Evolutionary conservation across 2,888 invertebrate species (phyloP).

Genomic region (Rambutsinella grinnellia): DNA sequence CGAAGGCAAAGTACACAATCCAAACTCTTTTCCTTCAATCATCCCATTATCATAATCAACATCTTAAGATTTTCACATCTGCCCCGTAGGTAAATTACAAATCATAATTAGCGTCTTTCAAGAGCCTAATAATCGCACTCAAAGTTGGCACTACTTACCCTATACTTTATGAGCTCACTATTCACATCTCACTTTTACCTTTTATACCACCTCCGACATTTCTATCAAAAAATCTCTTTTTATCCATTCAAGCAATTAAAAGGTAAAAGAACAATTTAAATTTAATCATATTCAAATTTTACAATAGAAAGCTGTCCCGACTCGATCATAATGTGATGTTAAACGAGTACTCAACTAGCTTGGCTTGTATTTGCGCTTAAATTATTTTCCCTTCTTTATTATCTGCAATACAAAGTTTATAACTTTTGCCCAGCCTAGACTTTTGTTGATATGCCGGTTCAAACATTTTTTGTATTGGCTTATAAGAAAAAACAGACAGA

Average conservation of each 20-base stretch:
- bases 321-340: not conserved
- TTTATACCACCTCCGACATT: too few species aligned
- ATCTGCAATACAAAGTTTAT: not conserved
- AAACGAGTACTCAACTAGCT: not conserved
- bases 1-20: too few species aligned
- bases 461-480: not conserved
- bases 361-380: too few species aligned
- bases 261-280: too few species aligned
- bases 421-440: not conserved
- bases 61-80: not conserved
- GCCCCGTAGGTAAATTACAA: not conserved
- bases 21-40: not conserved
- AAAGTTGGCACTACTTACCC: too few species aligned
- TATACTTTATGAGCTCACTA: too few species aligned
- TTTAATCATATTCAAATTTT: not conserved
- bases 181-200: too few species aligned
- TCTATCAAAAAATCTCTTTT: too few species aligned
- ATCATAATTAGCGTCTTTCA: not conserved
- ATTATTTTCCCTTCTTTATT: not conserved
- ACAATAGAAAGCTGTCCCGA: not conserved
- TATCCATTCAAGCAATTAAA: too few species aligned
- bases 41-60: not conserved
- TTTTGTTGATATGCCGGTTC: not conserved
- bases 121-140: not conserved
- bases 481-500: too few species aligned